phyloP scores from a whole-genome alignment of 2,797 vertebrate species.

The Decapterus maruadsi region DNA sequence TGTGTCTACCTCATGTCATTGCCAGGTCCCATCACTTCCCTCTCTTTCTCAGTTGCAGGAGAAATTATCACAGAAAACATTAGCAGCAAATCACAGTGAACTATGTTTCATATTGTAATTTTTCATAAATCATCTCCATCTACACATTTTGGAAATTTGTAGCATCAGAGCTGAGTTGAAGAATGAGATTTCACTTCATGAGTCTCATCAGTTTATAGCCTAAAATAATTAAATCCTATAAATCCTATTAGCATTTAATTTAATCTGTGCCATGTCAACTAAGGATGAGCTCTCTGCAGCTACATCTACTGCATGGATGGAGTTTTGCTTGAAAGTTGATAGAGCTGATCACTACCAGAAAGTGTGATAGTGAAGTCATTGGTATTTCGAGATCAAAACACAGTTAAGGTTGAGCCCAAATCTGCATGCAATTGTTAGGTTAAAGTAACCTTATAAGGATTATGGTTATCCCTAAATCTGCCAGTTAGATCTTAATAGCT shows the following conservation, averaged over 20 bases:
- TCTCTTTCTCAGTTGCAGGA: background rate
- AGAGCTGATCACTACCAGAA: background rate
- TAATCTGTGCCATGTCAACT: constrained; percentile 25
- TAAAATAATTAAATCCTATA: constrained; percentile 16
- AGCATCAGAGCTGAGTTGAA: background rate
- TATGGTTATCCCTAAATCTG: constrained; percentile 3
- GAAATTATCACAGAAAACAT: background rate
- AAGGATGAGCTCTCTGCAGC: constrained; percentile 11
- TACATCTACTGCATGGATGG: background rate
- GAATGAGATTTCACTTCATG: constrained; percentile 18
- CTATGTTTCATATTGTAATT: background rate
- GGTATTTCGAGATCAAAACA: background rate
- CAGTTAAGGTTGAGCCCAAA: constrained; percentile 1
- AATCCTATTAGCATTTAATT: constrained; percentile 49
- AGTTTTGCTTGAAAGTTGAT: background rate
- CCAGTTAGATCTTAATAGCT: background rate
- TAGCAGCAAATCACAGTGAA: background rate
- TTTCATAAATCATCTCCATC: background rate
- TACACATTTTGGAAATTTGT: background rate
- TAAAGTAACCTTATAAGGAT: constrained; percentile 12
- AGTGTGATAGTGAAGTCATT: background rate
- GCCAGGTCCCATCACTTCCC: background rate
- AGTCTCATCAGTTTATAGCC: constrained; percentile 37
- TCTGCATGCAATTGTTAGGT: background rate
- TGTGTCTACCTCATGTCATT: background rate